Evolutionary conservation across 2,797 vertebrate genomes (phyloP).

Genomic region (Mergus octosetaceus): DNA sequence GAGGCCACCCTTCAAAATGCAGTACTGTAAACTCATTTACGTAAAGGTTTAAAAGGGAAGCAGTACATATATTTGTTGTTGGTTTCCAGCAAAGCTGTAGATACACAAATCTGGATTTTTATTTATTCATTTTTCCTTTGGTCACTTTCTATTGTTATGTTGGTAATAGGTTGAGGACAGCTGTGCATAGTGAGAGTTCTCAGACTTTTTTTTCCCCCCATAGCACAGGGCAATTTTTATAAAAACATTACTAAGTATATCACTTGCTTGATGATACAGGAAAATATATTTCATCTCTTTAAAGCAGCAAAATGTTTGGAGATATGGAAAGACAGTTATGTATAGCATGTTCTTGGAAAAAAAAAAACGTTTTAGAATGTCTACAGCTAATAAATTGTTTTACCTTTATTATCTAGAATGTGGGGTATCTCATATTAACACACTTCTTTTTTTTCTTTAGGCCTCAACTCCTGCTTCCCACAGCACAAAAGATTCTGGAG

Average conservation of each 20-base stretch:
- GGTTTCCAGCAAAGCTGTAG: neutral
- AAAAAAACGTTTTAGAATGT: neutral
- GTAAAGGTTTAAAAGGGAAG: neutral
- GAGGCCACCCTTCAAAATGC: neutral
- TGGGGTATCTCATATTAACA: neutral
- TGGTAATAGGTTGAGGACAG: neutral
- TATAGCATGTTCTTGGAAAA: neutral
- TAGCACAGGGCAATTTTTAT: neutral
- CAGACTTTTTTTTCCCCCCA: neutral
- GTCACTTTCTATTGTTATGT: neutral
- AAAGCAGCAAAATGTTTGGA: neutral
- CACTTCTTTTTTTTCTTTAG: constrained; percentile 49
- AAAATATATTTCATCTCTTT: neutral
- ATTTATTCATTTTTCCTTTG: too few species aligned
- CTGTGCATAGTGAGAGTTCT: neutral
- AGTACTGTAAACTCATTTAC: neutral
- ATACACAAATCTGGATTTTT: too few species aligned
- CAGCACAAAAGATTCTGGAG: constrained; percentile 89
- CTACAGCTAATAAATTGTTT: neutral
- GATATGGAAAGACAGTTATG: neutral
- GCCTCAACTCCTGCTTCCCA: constrained; percentile 82
- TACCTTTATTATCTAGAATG: neutral
- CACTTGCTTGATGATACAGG: neutral
- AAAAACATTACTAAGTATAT: neutral
- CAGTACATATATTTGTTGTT: neutral